Percentiles rank a stretch among this genome's conserved stretches.
phyloP scores from a whole-genome alignment of 2,113 vertebrate species.

The Alexandromys fortis region DNA sequence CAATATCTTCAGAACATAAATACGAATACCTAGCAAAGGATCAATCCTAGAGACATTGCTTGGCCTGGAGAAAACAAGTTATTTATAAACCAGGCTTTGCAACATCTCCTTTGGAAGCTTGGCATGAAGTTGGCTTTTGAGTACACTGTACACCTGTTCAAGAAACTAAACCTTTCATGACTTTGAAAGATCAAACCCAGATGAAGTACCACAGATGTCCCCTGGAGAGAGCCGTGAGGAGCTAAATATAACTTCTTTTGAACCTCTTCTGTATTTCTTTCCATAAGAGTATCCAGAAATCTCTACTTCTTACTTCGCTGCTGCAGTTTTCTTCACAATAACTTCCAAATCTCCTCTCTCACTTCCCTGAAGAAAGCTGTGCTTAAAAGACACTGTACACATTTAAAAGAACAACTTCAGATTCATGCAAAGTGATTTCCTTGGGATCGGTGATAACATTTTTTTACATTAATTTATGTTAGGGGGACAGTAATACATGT shows the following conservation, averaged over 20 bases:
- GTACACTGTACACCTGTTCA: background rate
- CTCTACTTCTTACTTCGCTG: slow-evolving; percentile 49
- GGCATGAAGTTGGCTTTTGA: slow-evolving; percentile 34
- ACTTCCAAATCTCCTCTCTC: slow-evolving; percentile 59
- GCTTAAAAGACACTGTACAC: slow-evolving; percentile 54
- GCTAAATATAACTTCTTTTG: slow-evolving; percentile 57
- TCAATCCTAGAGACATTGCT: background rate
- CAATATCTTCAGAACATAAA: background rate
- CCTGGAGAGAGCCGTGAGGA: slow-evolving; percentile 2
- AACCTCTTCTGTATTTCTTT: slow-evolving; percentile 4
- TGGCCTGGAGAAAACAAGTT: background rate
- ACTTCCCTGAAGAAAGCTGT: slow-evolving; percentile 5
- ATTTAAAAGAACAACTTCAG: background rate
- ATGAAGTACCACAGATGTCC: background rate
- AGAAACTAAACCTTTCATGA: slow-evolving; percentile 39
- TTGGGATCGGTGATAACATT: background rate
- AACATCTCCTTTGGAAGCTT: background rate
- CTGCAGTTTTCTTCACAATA: slow-evolving; percentile 58
- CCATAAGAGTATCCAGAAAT: background rate
- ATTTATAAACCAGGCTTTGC: background rate
- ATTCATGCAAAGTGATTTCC: background rate
- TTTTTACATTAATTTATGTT: background rate
- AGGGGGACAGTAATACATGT: too few species aligned
- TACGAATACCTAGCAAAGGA: background rate
- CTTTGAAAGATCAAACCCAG: background rate